Percentiles rank a stretch among this genome's conserved stretches.
Evolutionary conservation across 2,113 vertebrate species (phyloP).

Genomic region (Dascyllus trimaculatus): DNA sequence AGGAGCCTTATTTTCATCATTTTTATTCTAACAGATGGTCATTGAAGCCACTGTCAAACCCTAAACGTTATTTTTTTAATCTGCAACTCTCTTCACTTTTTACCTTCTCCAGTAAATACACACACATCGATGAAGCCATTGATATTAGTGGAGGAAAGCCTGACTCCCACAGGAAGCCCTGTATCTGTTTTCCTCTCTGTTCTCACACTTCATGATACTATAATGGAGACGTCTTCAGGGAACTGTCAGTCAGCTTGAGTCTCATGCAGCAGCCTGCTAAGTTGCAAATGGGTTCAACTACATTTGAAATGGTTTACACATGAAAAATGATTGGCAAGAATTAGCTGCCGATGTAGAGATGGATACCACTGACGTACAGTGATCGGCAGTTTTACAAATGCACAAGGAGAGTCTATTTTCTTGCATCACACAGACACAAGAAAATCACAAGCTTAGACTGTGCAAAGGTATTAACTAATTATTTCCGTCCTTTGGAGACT

Average conservation of each 20-base stretch:
- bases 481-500: conserved; percentile 74
- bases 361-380: conserved; percentile 1
- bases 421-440: conserved; percentile 52
- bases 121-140: background rate
- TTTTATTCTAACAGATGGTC: background rate
- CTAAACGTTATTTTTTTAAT: background rate
- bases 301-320: conserved; percentile 52
- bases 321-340: conserved; percentile 45
- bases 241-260: conserved; percentile 51
- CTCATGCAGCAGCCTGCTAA: conserved; percentile 21
- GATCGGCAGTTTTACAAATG: conserved; percentile 46
- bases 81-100: background rate
- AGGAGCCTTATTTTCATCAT: background rate
- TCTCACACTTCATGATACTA: conserved; percentile 28
- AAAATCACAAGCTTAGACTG: conserved; percentile 67
- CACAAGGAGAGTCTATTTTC: conserved; percentile 47
- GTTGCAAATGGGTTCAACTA: conserved; percentile 57
- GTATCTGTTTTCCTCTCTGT: conserved; percentile 6
- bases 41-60: too few relatives aligned
- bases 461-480: conserved; percentile 78
- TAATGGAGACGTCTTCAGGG: conserved; percentile 58
- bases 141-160: conserved; percentile 14
- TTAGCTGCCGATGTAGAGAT: conserved; percentile 17
- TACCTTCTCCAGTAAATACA: background rate
- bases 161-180: conserved; percentile 38